Conservation (phyloP, 2,797 vertebrate species). For the Spea hammondii region DNA sequence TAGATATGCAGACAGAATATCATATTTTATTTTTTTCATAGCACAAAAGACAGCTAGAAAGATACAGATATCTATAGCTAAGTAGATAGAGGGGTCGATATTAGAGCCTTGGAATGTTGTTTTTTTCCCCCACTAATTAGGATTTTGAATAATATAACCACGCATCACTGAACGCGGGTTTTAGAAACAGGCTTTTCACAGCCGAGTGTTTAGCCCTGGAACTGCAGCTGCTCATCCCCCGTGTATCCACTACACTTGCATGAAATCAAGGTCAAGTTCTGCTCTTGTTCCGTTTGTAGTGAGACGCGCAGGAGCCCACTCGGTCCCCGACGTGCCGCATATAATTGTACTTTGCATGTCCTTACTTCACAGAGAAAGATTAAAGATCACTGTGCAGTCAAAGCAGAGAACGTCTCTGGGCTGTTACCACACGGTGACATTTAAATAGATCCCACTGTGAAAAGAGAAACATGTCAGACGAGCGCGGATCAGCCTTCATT, state of each 20-base stretch:
- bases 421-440: constrained; percentile 40
- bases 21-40: too few relatives aligned
- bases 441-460: constrained; percentile 42
- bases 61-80: too few relatives aligned
- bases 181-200: background rate
- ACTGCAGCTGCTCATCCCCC: constrained; percentile 25
- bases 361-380: constrained; percentile 39
- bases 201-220: constrained; percentile 1
- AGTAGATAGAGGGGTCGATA: too few relatives aligned
- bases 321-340: constrained; percentile 9
- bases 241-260: constrained; percentile 10
- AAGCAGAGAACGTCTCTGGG: constrained; percentile 33
- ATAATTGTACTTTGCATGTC: constrained; percentile 28
- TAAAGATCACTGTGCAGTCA: constrained; percentile 36
- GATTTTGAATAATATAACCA: too few relatives aligned
- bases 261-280: constrained; percentile 36
- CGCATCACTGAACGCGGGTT: too few relatives aligned
- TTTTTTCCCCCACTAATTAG: too few relatives aligned
- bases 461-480: constrained; percentile 36
- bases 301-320: constrained; percentile 8
- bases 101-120: too few relatives aligned
- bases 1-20: too few relatives aligned
- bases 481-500: constrained; percentile 27
- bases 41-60: too few relatives aligned
- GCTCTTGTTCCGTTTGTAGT: constrained; percentile 33